Base-by-base conservation (phyloP, 2,113 vertebrate genomes). In the Apodemus speciosus region DNA sequence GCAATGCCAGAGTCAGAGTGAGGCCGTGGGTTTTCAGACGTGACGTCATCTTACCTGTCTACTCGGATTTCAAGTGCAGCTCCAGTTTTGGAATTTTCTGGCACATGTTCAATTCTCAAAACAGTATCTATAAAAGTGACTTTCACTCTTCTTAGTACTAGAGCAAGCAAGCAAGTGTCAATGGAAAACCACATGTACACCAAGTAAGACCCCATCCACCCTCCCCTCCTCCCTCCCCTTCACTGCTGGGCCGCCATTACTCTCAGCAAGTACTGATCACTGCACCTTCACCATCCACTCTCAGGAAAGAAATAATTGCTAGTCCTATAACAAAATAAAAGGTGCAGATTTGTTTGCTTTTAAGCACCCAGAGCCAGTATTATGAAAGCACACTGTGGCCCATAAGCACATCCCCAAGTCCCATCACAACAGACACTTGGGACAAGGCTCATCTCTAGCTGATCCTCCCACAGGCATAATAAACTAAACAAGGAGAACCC, bases 11-110 rank as follows among this genome's bases (percentile, higher is more conserved):
- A 95, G 66, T 62, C n/a, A 89, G 0, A 93, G 75, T 1, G 32
- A 14, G 15, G 66, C 43, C 32, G 60, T 58, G 10, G 84, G 23
- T 68, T 94, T 96, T 88, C 75, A 91, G n/a, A 89, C 56, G 30
- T 38, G 58, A 88, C 40, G 58, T 68, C 72, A 35, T 89, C 94
- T 98, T 98, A 99, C 99, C 99, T 99, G 96, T 98, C 98, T 43
- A 99, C 98, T 97, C 99, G 98, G 96, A 99, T 98, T 98, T 99
- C 99, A 96, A 99, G 98, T 40, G 99, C 99, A 81, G 99, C 98
- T 97, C 99, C 99, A 95, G 99, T 99, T 99, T 99, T 99, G 86
- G 99, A 99, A 97, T 99, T 99, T 97, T 99, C 99, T 0, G 99
- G 99, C 95, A 99, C 98, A 53, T 99, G 99, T 97, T 99, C 99